Evolutionary conservation across 2,888 invertebrate species (phyloP).

Genomic region (Neuroscelio doddi): DNA sequence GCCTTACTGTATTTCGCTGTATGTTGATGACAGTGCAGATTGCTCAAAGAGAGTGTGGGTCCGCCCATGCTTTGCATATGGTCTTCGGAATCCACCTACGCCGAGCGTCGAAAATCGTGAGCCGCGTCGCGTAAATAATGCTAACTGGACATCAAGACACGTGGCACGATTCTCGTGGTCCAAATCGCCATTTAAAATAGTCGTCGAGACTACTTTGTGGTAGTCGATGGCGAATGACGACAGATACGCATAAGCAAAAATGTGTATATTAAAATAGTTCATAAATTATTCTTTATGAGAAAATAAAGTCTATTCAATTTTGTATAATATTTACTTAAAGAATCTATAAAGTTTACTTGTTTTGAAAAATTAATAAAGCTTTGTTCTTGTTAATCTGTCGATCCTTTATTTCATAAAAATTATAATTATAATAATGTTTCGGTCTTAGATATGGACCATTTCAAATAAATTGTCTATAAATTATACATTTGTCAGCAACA

Average conservation of each 20-base stretch:
- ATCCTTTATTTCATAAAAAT: too few relatives aligned
- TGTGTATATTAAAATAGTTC: too few relatives aligned
- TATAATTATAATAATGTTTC: too few relatives aligned
- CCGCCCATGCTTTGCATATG: slow-evolving; percentile 59
- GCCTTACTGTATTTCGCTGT: slow-evolving; percentile 45
- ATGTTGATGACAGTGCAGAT: slow-evolving; percentile 65
- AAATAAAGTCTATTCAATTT: too few relatives aligned
- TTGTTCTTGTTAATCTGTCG: too few relatives aligned
- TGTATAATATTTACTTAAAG: too few relatives aligned
- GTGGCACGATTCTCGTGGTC: slow-evolving; percentile 7
- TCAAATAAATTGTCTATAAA: too few relatives aligned
- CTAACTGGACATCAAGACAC: slow-evolving; percentile 43
- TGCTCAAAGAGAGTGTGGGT: slow-evolving; percentile 55
- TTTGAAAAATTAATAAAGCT: too few relatives aligned
- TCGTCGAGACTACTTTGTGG: slow-evolving; percentile 4
- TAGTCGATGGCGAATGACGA: neutral
- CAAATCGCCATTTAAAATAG: slow-evolving; percentile 30
- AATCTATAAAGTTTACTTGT: too few relatives aligned
- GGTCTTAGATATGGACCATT: too few relatives aligned
- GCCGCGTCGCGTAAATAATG: slow-evolving; percentile 58
- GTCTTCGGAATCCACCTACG: slow-evolving; percentile 35
- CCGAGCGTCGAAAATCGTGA: slow-evolving; percentile 32
- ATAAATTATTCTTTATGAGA: too few relatives aligned
- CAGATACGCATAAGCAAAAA: neutral
- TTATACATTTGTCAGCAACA: too few relatives aligned